Percentiles rank a stretch among this genome's conserved stretches.
phyloP scores from a whole-genome alignment of 2,113 vertebrate species.

The Megaleporinus macrocephalus region DNA sequence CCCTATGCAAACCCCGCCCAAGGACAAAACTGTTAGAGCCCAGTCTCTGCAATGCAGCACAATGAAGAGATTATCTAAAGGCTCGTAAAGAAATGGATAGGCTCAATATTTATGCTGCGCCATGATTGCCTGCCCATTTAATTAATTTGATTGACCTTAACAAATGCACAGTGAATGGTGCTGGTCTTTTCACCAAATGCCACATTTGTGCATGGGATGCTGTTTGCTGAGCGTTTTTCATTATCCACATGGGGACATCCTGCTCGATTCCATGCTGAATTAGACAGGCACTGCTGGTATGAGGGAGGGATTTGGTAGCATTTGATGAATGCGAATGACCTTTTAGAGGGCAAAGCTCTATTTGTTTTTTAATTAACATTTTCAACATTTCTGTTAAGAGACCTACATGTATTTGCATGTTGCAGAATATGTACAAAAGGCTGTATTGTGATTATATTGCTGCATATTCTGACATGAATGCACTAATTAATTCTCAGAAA shows the following conservation, averaged over 20 bases:
- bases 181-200: neutral
- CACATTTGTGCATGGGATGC: neutral
- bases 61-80: slow-evolving; percentile 31
- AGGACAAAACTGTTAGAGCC: neutral
- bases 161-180: slow-evolving; percentile 14
- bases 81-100: slow-evolving; percentile 15
- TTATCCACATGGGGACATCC: neutral
- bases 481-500: too few species aligned
- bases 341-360: neutral
- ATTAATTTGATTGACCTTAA: slow-evolving; percentile 22
- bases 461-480: too few species aligned
- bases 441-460: too few species aligned
- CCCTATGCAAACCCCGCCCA: neutral
- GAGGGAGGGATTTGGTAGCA: neutral
- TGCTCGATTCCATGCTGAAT: slow-evolving; percentile 6
- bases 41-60: slow-evolving; percentile 1
- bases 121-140: slow-evolving; percentile 16
- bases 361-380: neutral
- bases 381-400: neutral
- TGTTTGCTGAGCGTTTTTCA: neutral
- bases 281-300: neutral
- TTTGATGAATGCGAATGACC: neutral
- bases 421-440: too few species aligned
- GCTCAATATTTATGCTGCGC: neutral
- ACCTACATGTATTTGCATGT: neutral